Percentiles rank a stretch among this genome's conserved stretches.
Evolutionary conservation across 2,797 vertebrate genomes (phyloP).

Genomic region (Falco naumanni): DNA sequence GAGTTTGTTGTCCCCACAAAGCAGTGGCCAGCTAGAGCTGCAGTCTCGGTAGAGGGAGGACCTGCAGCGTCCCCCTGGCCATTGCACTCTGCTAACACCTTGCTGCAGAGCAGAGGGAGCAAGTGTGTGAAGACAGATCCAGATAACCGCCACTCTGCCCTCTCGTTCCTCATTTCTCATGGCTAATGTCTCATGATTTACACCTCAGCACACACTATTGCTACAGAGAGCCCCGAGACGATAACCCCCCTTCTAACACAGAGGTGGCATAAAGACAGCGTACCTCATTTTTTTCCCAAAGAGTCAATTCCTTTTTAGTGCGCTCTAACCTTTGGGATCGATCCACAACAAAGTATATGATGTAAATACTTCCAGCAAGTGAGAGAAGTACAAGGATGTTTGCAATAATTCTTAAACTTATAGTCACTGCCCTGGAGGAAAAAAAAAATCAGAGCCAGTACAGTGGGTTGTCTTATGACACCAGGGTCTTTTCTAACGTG

Average conservation of each 20-base stretch:
- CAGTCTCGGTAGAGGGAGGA: neutral
- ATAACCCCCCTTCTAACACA: neutral
- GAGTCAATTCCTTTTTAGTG: conserved; percentile 88
- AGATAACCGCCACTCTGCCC: neutral
- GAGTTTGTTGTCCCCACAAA: neutral
- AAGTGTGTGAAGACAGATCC: rapidly evolving
- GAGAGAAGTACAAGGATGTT: conserved; percentile 95
- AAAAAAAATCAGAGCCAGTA: neutral
- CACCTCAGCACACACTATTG: neutral
- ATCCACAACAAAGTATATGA: conserved; percentile 98
- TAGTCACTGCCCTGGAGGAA: conserved; percentile 85
- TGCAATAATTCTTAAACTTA: conserved; percentile 92
- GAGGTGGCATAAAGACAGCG: neutral
- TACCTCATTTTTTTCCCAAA: conserved; percentile 99
- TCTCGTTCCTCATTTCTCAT: neutral
- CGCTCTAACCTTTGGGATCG: conserved; percentile 93
- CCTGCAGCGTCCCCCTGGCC: neutral
- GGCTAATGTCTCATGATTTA: neutral
- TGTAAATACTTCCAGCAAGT: conserved; percentile 95
- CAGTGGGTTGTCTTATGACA: neutral
- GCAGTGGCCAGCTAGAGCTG: neutral
- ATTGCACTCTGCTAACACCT: neutral
- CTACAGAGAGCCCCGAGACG: neutral
- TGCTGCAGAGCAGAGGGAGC: neutral
- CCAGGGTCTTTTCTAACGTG: neutral